A percentile compares a stretch with the other conserved stretches of the same genome.
Conservation (phyloP, 2,888 invertebrate genomes). For the Chromoteleia sp. region DNA sequence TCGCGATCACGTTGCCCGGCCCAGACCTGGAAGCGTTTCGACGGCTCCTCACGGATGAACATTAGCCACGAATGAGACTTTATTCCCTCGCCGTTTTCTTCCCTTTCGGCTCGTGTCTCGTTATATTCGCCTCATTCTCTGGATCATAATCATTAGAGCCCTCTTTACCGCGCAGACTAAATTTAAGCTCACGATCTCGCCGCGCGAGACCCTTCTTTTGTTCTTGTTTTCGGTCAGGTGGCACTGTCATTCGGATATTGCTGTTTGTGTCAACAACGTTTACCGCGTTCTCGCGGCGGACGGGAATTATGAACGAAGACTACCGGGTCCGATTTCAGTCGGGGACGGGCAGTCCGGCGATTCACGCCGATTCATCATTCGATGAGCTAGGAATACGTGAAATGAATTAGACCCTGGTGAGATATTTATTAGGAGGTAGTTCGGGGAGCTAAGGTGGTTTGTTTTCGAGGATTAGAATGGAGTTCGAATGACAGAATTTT, state of each 20-base stretch:
- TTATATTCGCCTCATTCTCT: slow-evolving; percentile 62
- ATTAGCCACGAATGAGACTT: slow-evolving; percentile 67
- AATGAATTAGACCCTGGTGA: slow-evolving; percentile 62
- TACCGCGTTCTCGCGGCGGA: slow-evolving; percentile 17
- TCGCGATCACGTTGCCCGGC: slow-evolving; percentile 70
- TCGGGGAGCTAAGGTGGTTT: slow-evolving; percentile 10
- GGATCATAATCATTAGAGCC: slow-evolving; percentile 66
- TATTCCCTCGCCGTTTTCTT: slow-evolving; percentile 66
- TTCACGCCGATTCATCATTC: slow-evolving; percentile 51
- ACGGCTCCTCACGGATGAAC: slow-evolving; percentile 70
- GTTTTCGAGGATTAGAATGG: slow-evolving; percentile 20
- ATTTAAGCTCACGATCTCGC: slow-evolving; percentile 12
- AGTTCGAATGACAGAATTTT: slow-evolving; percentile 11
- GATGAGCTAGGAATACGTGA: slow-evolving; percentile 4
- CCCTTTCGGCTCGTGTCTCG: slow-evolving; percentile 69
- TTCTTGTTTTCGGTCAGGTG: slow-evolving; percentile 40
- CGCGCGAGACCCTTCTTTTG: slow-evolving; percentile 22
- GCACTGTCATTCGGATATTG: slow-evolving; percentile 38
- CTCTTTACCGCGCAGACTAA: slow-evolving; percentile 53
- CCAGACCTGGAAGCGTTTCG: slow-evolving; percentile 73
- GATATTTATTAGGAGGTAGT: slow-evolving; percentile 50
- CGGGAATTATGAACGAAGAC: slow-evolving; percentile 4
- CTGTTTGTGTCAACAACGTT: slow-evolving; percentile 52
- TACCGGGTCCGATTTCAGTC: slow-evolving; percentile 18
- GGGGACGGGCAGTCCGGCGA: slow-evolving; percentile 8